phyloP scores from a whole-genome alignment of 2,113 vertebrate genomes.

The Sisor rabdophorus region DNA sequence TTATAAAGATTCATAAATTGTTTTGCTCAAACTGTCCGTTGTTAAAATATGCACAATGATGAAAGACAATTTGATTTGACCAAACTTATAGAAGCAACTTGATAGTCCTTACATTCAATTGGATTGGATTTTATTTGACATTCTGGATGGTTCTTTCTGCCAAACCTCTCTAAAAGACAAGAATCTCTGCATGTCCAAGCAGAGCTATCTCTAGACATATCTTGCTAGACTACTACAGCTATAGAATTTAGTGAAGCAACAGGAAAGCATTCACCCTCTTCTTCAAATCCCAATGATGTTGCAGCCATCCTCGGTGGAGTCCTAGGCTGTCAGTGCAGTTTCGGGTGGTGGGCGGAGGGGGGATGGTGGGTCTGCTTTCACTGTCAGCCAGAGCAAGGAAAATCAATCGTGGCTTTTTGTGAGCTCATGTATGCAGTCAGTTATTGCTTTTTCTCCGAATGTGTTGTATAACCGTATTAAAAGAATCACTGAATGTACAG shows the following conservation, averaged over 20 bases:
- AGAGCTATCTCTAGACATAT: neutral
- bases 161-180: neutral
- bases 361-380: neutral
- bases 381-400: neutral
- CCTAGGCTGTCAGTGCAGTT: neutral
- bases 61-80: neutral
- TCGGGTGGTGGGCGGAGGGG: too few species aligned
- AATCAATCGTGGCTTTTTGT: neutral
- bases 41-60: neutral
- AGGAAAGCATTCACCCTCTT: neutral
- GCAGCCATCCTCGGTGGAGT: neutral
- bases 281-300: neutral
- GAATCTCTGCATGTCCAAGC: conserved; percentile 1
- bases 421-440: neutral
- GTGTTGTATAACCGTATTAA: neutral
- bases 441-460: neutral
- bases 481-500: neutral
- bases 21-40: neutral
- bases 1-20: neutral
- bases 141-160: neutral
- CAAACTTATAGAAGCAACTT: neutral
- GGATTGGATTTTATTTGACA: neutral
- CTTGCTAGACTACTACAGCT: neutral
- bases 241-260: neutral
- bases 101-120: neutral